phyloP scores from a whole-genome alignment of 2,888 invertebrate genomes.

The Cerastis rubricosa region DNA sequence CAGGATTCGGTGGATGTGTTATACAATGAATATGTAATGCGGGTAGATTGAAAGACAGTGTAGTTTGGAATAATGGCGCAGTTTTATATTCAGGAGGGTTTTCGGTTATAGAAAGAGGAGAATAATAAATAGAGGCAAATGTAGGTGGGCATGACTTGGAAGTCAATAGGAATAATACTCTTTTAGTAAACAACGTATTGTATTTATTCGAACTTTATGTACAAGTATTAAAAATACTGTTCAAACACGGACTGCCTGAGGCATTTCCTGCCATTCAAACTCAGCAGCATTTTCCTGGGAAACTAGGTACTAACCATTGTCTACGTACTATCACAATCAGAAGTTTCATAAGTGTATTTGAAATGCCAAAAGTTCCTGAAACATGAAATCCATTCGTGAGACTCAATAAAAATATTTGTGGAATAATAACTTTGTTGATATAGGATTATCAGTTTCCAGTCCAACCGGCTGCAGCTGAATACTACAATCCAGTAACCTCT shows the following conservation, averaged over 20 bases:
- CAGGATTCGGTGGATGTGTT: conserved; percentile 55
- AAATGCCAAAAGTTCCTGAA: conserved; percentile 14
- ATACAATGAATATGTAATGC: conserved; percentile 65
- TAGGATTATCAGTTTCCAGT: too few species aligned
- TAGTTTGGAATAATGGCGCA: conserved; percentile 55
- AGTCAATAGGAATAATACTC: conserved; percentile 8
- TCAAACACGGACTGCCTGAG: too few species aligned
- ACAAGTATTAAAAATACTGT: neutral
- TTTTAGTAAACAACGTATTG: neutral
- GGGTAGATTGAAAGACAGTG: conserved; percentile 66
- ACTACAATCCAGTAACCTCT: too few species aligned
- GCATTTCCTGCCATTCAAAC: neutral
- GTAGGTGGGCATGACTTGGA: conserved; percentile 44
- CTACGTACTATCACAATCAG: neutral
- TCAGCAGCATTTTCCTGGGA: neutral
- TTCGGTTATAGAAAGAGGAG: conserved; percentile 44
- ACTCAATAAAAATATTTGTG: too few species aligned
- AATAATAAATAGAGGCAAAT: conserved; percentile 45
- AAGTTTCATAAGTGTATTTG: conserved; percentile 2
- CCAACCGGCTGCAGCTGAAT: too few species aligned
- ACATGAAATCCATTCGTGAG: conserved; percentile 16
- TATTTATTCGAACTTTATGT: neutral
- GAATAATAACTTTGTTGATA: too few species aligned
- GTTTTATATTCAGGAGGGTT: conserved; percentile 55
- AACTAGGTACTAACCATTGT: neutral